Conservation (phyloP, 2,888 invertebrate genomes). For the Drosophila borealis region DNA sequence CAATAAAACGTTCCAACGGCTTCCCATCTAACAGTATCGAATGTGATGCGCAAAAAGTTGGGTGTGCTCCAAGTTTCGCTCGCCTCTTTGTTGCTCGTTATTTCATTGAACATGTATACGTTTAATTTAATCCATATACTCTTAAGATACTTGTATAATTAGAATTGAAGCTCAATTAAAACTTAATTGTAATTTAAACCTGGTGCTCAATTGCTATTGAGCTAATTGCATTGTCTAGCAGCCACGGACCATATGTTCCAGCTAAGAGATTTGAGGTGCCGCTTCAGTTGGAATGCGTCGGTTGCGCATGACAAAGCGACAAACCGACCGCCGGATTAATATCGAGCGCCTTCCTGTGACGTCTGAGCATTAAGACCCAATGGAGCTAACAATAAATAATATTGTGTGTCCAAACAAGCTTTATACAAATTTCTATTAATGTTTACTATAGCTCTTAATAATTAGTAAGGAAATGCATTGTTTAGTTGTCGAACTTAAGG, state of each 20-base stretch:
- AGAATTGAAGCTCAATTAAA: constrained; percentile 62
- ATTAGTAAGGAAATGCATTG: too few relatives aligned
- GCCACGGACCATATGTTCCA: constrained; percentile 58
- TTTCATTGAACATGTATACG: constrained; percentile 38
- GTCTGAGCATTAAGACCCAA: constrained; percentile 9
- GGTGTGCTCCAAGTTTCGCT: constrained; percentile 31
- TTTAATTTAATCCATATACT: constrained; percentile 50
- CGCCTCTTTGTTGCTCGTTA: constrained; percentile 21
- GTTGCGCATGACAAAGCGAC: background rate
- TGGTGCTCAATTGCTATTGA: constrained; percentile 23
- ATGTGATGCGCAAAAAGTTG: constrained; percentile 58
- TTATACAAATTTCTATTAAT: background rate
- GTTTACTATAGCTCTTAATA: too few relatives aligned
- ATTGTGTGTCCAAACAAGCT: background rate
- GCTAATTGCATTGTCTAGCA: constrained; percentile 50
- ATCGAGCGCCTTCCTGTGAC: constrained; percentile 5
- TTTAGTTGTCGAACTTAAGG: too few relatives aligned
- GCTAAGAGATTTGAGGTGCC: constrained; percentile 21
- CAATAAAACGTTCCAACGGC: constrained; percentile 24
- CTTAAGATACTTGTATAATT: constrained; percentile 44
- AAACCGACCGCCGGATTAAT: background rate
- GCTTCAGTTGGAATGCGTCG: background rate
- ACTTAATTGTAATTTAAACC: constrained; percentile 66
- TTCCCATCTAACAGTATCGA: constrained; percentile 33
- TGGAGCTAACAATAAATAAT: constrained; percentile 9